Percentiles rank a stretch among this genome's conserved stretches.
phyloP scores from a whole-genome alignment of 1,140 invertebrate genomes.

The Phortica variegata region DNA sequence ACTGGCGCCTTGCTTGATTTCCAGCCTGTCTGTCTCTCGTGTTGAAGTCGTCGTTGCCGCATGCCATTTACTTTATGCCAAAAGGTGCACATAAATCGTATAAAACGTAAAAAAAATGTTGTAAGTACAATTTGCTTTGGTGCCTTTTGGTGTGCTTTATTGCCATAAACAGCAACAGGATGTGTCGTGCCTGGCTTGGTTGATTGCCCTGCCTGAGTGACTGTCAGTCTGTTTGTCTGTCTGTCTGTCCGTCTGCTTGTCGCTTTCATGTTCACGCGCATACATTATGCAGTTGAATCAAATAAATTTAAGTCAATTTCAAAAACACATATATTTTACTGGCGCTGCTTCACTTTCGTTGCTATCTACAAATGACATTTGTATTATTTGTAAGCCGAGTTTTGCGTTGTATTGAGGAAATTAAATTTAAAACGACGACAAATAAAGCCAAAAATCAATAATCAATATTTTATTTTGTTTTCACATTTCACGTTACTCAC shows the following conservation, averaged over 20 bases:
- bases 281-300: slow-evolving; percentile 27
- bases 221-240: neutral
- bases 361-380: too few relatives aligned
- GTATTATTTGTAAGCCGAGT: neutral
- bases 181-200: too few relatives aligned
- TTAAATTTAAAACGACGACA: neutral
- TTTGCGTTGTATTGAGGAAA: slow-evolving; percentile 1
- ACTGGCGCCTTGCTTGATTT: slow-evolving; percentile 1
- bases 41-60: too few relatives aligned
- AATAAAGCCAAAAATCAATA: slow-evolving; percentile 32
- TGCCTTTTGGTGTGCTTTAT: too few relatives aligned
- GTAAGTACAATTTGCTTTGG: too few relatives aligned
- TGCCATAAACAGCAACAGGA: slow-evolving; percentile 25
- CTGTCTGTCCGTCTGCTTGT: slow-evolving; percentile 3
- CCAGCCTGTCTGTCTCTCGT: too few relatives aligned
- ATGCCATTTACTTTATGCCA: too few relatives aligned
- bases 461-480: slow-evolving; percentile 17
- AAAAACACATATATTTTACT: slow-evolving; percentile 11
- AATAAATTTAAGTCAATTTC: slow-evolving; percentile 32
- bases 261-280: slow-evolving; percentile 24
- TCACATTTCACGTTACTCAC: slow-evolving; percentile 50
- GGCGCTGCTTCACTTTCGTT: too few relatives aligned
- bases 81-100: too few relatives aligned
- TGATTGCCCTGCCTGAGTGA: too few relatives aligned
- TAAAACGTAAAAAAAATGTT: too few relatives aligned